Conservation (phyloP, 2,888 invertebrate species). For the Epicampocera succincta region DNA sequence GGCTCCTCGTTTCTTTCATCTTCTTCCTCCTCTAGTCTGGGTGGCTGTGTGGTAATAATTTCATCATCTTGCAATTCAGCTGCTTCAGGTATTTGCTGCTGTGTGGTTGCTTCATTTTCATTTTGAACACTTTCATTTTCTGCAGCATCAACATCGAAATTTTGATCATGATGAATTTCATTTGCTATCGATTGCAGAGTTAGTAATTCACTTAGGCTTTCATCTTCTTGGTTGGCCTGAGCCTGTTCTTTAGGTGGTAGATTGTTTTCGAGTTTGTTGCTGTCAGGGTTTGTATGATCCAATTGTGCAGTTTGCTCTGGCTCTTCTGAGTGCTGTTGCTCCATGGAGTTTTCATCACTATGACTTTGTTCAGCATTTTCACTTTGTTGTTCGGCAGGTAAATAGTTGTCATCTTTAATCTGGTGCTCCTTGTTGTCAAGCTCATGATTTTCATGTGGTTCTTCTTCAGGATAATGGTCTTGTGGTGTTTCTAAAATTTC, state of each 20-base stretch:
- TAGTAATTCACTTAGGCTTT: constrained; percentile 48
- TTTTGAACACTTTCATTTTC: constrained; percentile 64
- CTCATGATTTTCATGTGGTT: not conserved
- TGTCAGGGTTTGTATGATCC: constrained; percentile 21
- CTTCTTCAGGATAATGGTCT: constrained; percentile 4
- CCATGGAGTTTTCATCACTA: not conserved
- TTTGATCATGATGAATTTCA: constrained; percentile 51
- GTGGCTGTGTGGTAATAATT: constrained; percentile 62
- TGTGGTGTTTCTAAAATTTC: constrained; percentile 2
- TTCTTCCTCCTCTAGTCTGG: constrained; percentile 31
- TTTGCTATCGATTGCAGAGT: constrained; percentile 46
- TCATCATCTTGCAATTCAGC: constrained; percentile 36
- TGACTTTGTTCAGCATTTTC: not conserved
- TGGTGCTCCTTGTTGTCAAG: not conserved
- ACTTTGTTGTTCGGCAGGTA: not conserved
- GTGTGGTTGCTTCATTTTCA: constrained; percentile 57
- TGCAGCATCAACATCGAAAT: constrained; percentile 23
- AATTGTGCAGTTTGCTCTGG: constrained; percentile 14
- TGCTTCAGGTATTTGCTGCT: constrained; percentile 47
- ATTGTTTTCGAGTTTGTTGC: constrained; percentile 24
- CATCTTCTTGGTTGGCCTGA: constrained; percentile 27
- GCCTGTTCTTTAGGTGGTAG: constrained; percentile 27
- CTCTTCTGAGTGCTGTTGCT: not conserved
- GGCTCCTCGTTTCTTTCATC: constrained; percentile 2
- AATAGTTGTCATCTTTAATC: not conserved